phyloP scores from a whole-genome alignment of 2,797 vertebrate genomes.

The Pangasius macronema region DNA sequence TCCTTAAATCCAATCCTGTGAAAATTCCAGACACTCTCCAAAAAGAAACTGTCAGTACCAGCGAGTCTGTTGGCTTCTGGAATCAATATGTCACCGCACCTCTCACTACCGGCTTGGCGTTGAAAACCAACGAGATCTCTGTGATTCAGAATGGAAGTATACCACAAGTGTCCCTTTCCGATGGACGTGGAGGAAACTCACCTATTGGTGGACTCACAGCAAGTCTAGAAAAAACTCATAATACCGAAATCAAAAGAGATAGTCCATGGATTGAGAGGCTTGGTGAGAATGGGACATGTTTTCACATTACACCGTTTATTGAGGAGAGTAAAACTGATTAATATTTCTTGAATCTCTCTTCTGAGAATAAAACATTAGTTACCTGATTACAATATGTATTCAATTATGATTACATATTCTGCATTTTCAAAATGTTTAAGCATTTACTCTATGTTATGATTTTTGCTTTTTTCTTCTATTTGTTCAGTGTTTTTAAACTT shows the following conservation, averaged over 20 bases:
- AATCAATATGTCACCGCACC: conserved; percentile 91
- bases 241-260: conserved; percentile 86
- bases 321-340: conserved; percentile 87
- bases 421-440: neutral
- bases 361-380: conserved; percentile 2
- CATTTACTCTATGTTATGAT: neutral
- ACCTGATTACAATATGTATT: conserved; percentile 4
- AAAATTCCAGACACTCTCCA: conserved; percentile 95
- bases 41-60: conserved; percentile 89
- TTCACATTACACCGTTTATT: conserved; percentile 90
- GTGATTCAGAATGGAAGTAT: conserved; percentile 97
- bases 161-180: conserved; percentile 84
- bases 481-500: conserved; percentile 8
- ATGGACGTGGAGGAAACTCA: conserved; percentile 92
- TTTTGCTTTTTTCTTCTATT: neutral
- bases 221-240: conserved; percentile 91
- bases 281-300: conserved; percentile 88
- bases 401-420: neutral
- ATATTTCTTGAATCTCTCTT: conserved; percentile 20
- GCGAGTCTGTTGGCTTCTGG: conserved; percentile 92
- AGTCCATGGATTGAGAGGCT: conserved; percentile 96
- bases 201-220: conserved; percentile 91
- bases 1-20: conserved; percentile 91
- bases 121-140: conserved; percentile 98
- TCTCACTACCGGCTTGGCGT: conserved; percentile 91